These are phyloP conservation scores for Anisognathus igniventris DNA, from an alignment of 2,797 vertebrate species.

Conservation along the genomic window DNA sequence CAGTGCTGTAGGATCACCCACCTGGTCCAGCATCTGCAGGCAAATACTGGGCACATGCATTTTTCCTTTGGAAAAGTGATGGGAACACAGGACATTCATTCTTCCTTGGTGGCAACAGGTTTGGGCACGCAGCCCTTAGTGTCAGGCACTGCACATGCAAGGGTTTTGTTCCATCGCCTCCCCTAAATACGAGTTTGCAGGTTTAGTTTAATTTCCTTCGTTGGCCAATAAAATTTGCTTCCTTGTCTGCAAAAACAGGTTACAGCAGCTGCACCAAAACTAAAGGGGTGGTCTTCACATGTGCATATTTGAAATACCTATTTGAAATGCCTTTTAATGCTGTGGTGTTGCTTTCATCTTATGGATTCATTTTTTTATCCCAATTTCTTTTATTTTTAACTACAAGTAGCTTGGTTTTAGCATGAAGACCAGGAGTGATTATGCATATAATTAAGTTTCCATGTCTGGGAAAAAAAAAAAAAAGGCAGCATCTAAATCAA, in stretches of 20 bases:
- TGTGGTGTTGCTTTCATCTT: neutral
- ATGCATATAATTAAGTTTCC: neutral
- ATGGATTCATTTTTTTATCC: fast-evolving
- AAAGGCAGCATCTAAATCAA: neutral
- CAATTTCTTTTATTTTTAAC: neutral
- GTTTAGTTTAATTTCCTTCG: neutral
- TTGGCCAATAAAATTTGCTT: neutral
- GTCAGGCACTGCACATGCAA: neutral
- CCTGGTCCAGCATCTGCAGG: constrained; percentile 56
- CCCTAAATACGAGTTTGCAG: neutral
- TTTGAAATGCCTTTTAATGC: neutral
- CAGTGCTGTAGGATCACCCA: constrained; percentile 39
- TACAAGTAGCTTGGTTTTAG: neutral
- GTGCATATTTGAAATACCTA: neutral
- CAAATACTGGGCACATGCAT: constrained; percentile 23
- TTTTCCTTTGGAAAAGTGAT: constrained; percentile 50
- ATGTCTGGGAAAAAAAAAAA: neutral
- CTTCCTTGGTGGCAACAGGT: constrained; percentile 33
- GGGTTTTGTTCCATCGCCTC: neutral
- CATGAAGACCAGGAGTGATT: neutral
- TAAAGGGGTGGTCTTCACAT: neutral
- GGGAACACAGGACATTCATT: constrained; percentile 34
- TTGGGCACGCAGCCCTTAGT: neutral
- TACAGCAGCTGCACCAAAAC: neutral
- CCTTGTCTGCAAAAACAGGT: neutral